phyloP scores from a whole-genome alignment of 2,888 invertebrate species.

The Caenorhabditis sp. region DNA sequence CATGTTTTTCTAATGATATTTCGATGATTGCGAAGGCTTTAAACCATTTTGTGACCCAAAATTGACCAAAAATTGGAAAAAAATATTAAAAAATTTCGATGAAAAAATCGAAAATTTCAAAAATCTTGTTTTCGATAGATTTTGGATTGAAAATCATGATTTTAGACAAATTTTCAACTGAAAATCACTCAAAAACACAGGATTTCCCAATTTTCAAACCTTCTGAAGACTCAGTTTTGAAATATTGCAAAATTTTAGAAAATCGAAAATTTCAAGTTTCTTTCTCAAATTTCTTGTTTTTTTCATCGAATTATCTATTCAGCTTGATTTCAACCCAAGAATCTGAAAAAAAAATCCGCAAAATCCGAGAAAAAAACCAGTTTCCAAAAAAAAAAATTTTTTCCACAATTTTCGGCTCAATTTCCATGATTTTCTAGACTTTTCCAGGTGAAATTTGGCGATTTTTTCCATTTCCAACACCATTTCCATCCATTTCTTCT shows the following conservation, averaged over 20 bases:
- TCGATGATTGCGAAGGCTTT: too few species aligned
- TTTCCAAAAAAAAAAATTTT: not conserved
- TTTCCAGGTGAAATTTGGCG: not conserved
- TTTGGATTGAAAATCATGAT: not conserved
- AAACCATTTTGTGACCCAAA: too few species aligned
- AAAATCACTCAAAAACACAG: not conserved
- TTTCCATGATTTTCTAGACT: not conserved
- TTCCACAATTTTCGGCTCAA: not conserved
- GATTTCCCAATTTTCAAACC: too few species aligned
- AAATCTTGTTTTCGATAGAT: not conserved
- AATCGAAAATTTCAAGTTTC: too few species aligned
- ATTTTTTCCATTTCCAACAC: not conserved
- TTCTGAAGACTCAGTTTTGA: not conserved
- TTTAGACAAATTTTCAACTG: not conserved
- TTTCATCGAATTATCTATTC: too few species aligned
- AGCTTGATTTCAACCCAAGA: too few species aligned
- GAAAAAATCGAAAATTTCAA: not conserved
- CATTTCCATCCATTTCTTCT: conserved; percentile 1
- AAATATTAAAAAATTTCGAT: not conserved
- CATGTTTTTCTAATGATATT: too few species aligned
- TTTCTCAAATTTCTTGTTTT: too few species aligned
- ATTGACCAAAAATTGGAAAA: too few species aligned
- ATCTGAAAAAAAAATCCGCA: too few species aligned
- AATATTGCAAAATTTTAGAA: not conserved
- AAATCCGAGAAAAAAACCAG: too few species aligned